Evolutionary conservation across 53 echinoderm and acorn worm genomes (phyloP), one percentile per base, ranked within the genome.

Genomic region (Antedon mediterranea): DNA sequence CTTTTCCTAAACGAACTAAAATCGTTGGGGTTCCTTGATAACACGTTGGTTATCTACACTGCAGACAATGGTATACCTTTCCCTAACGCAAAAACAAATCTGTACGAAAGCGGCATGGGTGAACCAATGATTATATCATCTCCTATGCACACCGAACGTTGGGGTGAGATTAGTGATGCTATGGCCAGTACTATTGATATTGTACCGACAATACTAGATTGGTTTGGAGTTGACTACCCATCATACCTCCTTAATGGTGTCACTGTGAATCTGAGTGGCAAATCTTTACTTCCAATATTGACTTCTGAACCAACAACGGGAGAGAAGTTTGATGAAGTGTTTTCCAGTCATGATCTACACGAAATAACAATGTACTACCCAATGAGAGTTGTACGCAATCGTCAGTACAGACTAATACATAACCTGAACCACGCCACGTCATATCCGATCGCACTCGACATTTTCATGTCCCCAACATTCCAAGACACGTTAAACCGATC

Each of bases 361-460:
- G 94, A 93, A 81, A 82, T 95, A 74, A 89, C 92, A 74, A 95
- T 95, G 95, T 87, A 82, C 73, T 95, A 95, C 80, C 95, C 95
- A 9, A 95, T 93, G 94, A 82, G 94, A 3, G 94, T 91, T 72
- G 74, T 91, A 43, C 84, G 87, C 0, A 78, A 83, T 71, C 78
- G 87, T 26, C 89, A 85, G 43, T 95, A 92, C 78, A 89, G 89
- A 29, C 84, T 95, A 79, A 85, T 95, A 33, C 95, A 95, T 80
- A 95, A 95, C 76, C 83, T 95, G 74, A 95, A 95, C 82, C 78
- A 92, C 84, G 85, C 75, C 0, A 89, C 91, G 29, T 92, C 95
- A 0, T 95, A 95, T 79, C 95, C 95, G 74, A 70, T 95, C 28
- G 91, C 95, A 1, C 83, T 86, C 14, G 95, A 95, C 72, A 73